Evolutionary conservation across 2,888 invertebrate species (phyloP).

Genomic region (Acholoe squamosa): DNA sequence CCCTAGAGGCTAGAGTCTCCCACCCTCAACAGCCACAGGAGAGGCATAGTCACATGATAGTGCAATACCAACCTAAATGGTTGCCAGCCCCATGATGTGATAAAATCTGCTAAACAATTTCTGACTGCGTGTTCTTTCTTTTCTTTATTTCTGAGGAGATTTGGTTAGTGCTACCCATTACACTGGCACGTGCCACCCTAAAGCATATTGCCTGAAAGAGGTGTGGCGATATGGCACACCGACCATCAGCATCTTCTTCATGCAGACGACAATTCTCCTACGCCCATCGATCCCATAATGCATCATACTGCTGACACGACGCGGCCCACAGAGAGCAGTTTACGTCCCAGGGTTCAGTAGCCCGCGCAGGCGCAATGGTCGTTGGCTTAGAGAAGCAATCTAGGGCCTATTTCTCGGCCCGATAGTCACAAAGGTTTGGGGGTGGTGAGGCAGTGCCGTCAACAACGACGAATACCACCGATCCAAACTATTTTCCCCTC

Average conservation of each 20-base stretch:
- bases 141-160: too few relatives aligned
- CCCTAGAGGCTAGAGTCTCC: too few relatives aligned
- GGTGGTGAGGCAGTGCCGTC: background rate
- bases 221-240: background rate
- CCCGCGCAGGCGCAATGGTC: background rate
- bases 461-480: background rate
- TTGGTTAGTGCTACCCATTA: too few relatives aligned
- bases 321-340: background rate
- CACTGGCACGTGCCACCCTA: background rate
- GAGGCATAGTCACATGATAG: too few relatives aligned
- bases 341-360: background rate
- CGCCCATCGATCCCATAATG: constrained; percentile 33
- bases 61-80: too few relatives aligned
- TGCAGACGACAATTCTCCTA: constrained; percentile 9
- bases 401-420: constrained; percentile 34
- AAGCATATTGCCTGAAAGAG: background rate
- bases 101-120: too few relatives aligned
- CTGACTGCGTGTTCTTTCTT: too few relatives aligned
- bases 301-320: constrained; percentile 19
- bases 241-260: background rate
- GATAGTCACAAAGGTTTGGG: background rate
- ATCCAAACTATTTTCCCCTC: background rate
- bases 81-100: too few relatives aligned
- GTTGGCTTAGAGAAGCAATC: background rate
- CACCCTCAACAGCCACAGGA: too few relatives aligned